Evolutionary conservation across 1,140 invertebrate species (phyloP), one percentile per base, ranked within the genome.

Genomic region (Fopius arisanus): DNA sequence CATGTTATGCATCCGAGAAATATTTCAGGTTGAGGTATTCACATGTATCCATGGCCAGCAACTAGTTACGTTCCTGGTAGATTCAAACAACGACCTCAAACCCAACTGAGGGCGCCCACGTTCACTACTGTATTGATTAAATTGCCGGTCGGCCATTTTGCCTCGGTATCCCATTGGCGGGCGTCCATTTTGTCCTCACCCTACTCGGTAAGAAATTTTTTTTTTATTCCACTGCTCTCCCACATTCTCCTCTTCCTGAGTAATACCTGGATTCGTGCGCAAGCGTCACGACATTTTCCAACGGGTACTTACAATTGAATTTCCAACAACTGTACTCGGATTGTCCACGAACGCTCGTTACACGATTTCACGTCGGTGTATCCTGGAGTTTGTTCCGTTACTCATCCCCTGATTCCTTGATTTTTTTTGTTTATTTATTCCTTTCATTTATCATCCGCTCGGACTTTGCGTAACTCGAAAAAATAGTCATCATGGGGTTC

Each of bases 111-210:
- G 75, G 71, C 79, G 76, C 76, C 71, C 65, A 26, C 68, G 59
- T 77, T 78, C 76, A 77, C 41, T 26, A 70, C 79, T 75, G 80
- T 88, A 88, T 88, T 88, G 87, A 87, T 88, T 86, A 88, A 87
- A 87, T 86, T 84, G 81, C 82, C 81, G 80, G 86, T 86, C 87
- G 80, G 86, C 87, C 87, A 88, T 88, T 82, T 87, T 88, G 80
- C 71, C 71, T 70, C 70, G 69, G 68, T 59, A 74, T 76, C 80
- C 76, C 78, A 87, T 88, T 88, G 86, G 86, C 62, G 72, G 83
- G 62, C 85, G 78, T 82, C 87, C 87, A 87, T 87, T 88, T 88
- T 88, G 82, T 86, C 78, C 81, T 81, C 78, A 51, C 74, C 67
- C 67, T 54, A 21, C 21, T 23, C 37, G 67, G 26, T 37, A 48